These are phyloP conservation scores for Metopolophium dirhodum DNA, from an alignment of 1,140 invertebrate species.

Conservation along the genomic window DNA sequence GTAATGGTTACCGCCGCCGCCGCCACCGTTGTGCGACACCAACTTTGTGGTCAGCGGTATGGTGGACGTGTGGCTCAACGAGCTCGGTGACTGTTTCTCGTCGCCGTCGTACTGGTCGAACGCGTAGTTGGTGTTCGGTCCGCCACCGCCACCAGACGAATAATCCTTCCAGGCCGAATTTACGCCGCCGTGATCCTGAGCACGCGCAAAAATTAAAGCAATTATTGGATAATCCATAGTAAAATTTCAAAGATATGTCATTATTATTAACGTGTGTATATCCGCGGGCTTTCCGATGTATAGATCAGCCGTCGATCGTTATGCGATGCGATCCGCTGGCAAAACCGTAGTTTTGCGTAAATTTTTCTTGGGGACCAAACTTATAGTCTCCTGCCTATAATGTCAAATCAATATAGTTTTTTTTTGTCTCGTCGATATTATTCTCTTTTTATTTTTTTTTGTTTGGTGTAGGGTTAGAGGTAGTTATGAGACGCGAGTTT, in stretches of 20 bases:
- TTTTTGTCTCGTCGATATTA: too few species aligned
- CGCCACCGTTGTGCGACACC: slow-evolving; percentile 60
- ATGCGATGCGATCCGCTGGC: not conserved
- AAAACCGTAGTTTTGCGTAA: not conserved
- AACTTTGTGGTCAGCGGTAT: slow-evolving; percentile 59
- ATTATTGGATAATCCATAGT: not conserved
- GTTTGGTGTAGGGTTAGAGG: not conserved
- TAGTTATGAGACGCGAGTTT: too few species aligned
- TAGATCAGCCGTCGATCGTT: not conserved
- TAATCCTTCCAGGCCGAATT: slow-evolving; percentile 88
- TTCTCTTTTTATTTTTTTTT: too few species aligned
- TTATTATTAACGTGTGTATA: not conserved
- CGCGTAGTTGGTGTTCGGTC: slow-evolving; percentile 82
- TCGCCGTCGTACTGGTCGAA: slow-evolving; percentile 81
- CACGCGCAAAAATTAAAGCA: slow-evolving; percentile 59
- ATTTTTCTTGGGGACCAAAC: not conserved
- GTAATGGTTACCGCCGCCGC: slow-evolving; percentile 65
- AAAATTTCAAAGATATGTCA: not conserved
- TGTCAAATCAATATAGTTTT: not conserved
- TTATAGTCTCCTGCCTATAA: not conserved
- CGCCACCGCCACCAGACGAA: slow-evolving; percentile 64
- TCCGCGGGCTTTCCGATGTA: not conserved
- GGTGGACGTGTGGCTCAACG: slow-evolving; percentile 60
- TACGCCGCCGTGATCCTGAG: slow-evolving; percentile 80
- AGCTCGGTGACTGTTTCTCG: slow-evolving; percentile 71